phyloP scores from a whole-genome alignment of 2,797 vertebrate genomes.

The Sebastes vulpes region DNA sequence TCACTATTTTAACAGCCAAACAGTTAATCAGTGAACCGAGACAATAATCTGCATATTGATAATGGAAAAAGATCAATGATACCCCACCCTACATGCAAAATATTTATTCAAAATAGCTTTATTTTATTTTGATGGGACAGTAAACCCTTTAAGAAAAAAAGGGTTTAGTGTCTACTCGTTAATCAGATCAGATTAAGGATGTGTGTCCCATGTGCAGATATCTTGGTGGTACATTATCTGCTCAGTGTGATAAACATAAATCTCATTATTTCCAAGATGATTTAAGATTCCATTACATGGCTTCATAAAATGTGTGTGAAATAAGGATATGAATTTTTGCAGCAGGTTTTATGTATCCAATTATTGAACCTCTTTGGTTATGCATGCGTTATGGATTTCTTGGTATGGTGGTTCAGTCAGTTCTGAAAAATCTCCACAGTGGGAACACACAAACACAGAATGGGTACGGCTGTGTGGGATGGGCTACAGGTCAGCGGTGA shows the following conservation, averaged over 20 bases:
- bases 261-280: background rate
- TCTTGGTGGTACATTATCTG: background rate
- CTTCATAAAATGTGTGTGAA: background rate
- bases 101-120: background rate
- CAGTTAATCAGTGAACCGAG: background rate
- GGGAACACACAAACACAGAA: slow-evolving; percentile 45
- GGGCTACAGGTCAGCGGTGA: slow-evolving; percentile 27
- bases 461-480: slow-evolving; percentile 1
- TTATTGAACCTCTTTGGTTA: background rate
- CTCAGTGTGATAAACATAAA: background rate
- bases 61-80: background rate
- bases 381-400: slow-evolving; percentile 26
- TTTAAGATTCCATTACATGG: background rate
- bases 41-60: background rate
- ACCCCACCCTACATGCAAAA: background rate
- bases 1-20: background rate
- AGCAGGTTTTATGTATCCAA: background rate
- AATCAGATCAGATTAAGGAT: background rate
- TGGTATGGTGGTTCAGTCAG: slow-evolving; percentile 8
- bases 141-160: background rate
- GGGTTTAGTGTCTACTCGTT: background rate
- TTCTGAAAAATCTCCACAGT: slow-evolving; percentile 5
- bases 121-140: background rate
- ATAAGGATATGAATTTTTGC: slow-evolving; percentile 5
- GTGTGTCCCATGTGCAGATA: slow-evolving; percentile 16